Evolutionary conservation across 2,888 invertebrate genomes (phyloP), one percentile per base, ranked within the genome.

Genomic region (Sesamia inferens): DNA sequence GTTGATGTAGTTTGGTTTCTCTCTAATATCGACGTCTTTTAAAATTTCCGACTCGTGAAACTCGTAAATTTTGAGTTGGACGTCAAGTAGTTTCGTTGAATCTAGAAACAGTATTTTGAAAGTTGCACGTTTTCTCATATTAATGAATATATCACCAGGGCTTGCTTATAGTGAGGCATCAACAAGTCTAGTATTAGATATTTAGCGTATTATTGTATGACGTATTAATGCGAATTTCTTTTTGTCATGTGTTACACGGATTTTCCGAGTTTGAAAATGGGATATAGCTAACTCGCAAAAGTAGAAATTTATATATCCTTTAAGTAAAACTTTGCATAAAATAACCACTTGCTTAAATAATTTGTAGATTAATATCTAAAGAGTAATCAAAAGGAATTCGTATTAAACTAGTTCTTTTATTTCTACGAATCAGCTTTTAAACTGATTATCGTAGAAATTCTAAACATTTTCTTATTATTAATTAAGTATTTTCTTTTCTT

Each of bases 381-480:
- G 24, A 66, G 6, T 16, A 68, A 57, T 76, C 71, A 79, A 86
- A 86, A 83, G 86, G 85, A 85, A 89, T 88, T 87, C 84, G 74
- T 69, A 82, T 84, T 86, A 81, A 84, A 71, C 62, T 51, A 66
- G 48, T 76, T 78, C 0, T 82, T 79, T 84, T 74, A 84, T 92
- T 93, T 93, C 92, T 93, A 93, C 91, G 69, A 89, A 90, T 91
- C 93, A 93, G 94, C 89, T 93, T 93, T 92, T 87, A 92, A 93
- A 89, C 92, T 94, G 93, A 88, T 79, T 74, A 81, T 89, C 74
- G 91, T 93, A 93, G 92, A 82, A 89, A 88, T 87, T 58, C 19
- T 16, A n/a, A n/a, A 68, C 73, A 65, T 39, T 82, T 86, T 76
- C 82, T 79, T 77, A 63, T 80, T 81, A 81, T 75, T 77, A 65